These are phyloP conservation scores for Chironomus tentans DNA, from an alignment of 2,888 invertebrate species.

Conservation along the genomic window DNA sequence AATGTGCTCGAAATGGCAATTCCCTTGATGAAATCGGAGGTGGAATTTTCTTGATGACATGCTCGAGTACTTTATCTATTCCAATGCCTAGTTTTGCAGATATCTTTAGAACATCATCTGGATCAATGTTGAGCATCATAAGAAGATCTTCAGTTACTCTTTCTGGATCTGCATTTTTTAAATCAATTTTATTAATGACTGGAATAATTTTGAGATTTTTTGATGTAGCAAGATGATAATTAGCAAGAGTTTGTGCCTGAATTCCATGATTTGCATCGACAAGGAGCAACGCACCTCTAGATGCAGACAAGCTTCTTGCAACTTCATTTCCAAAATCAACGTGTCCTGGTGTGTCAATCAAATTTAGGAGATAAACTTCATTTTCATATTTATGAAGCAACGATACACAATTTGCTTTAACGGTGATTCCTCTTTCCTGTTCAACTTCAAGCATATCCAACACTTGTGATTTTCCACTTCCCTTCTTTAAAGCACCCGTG, in stretches of 20 bases:
- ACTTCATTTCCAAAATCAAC: constrained; percentile 97
- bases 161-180: constrained; percentile 82
- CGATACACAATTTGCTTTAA: constrained; percentile 94
- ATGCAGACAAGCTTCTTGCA: constrained; percentile 79
- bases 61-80: constrained; percentile 63
- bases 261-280: constrained; percentile 95
- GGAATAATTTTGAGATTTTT: constrained; percentile 77
- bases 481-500: constrained; percentile 68
- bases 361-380: constrained; percentile 69
- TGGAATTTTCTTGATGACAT: constrained; percentile 70
- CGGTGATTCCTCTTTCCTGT: constrained; percentile 93
- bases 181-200: constrained; percentile 92
- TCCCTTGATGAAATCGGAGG: constrained; percentile 33
- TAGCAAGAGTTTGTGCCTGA: constrained; percentile 97
- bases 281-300: constrained; percentile 88
- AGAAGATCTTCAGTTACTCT: constrained; percentile 69
- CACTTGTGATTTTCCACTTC: constrained; percentile 59
- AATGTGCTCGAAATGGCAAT: constrained; percentile 63
- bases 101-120: constrained; percentile 63
- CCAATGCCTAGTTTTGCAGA: constrained; percentile 91
- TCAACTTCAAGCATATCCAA: constrained; percentile 77
- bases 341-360: constrained; percentile 98
- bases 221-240: constrained; percentile 82
- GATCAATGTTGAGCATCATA: constrained; percentile 70
- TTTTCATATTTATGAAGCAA: constrained; percentile 62